A percentile compares a stretch with the other conserved stretches of the same genome.
phyloP scores from a whole-genome alignment of 2,797 vertebrate genomes.

The Synanceia verrucosa region DNA sequence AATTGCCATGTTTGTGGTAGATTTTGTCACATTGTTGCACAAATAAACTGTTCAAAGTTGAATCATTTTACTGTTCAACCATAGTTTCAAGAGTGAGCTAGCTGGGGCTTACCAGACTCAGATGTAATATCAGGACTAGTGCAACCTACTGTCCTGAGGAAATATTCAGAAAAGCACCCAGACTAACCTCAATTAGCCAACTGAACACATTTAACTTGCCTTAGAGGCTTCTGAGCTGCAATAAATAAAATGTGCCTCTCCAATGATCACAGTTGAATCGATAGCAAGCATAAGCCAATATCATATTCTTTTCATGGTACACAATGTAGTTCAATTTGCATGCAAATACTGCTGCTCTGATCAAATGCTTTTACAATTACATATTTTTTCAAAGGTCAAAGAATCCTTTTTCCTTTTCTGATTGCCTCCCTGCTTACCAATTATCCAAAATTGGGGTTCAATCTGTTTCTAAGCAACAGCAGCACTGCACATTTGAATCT shows the following conservation, averaged over 20 bases:
- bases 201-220: conserved; percentile 61
- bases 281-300: conserved; percentile 50
- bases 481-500: conserved; percentile 53
- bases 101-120: conserved; percentile 11
- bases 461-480: conserved; percentile 79
- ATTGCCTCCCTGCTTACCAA: conserved; percentile 75
- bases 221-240: conserved; percentile 50
- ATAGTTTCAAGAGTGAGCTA: conserved; percentile 4
- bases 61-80: conserved; percentile 26
- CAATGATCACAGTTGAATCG: conserved; percentile 42
- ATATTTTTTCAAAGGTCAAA: conserved; percentile 71
- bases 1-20: conserved; percentile 79
- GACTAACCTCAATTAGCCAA: conserved; percentile 66
- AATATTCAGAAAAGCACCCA: conserved; percentile 38
- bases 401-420: conserved; percentile 71
- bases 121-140: conserved; percentile 26
- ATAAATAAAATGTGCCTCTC: conserved; percentile 58
- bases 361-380: conserved; percentile 72
- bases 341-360: conserved; percentile 65
- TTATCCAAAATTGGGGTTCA: conserved; percentile 64
- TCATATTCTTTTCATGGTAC: conserved; percentile 50
- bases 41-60: conserved; percentile 78
- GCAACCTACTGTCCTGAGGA: conserved; percentile 39
- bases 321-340: conserved; percentile 67
- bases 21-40: conserved; percentile 81